Percentiles rank a stretch among this genome's conserved stretches.
Conservation (phyloP, 2,113 vertebrate genomes). For the Fulmarus glacialis region DNA sequence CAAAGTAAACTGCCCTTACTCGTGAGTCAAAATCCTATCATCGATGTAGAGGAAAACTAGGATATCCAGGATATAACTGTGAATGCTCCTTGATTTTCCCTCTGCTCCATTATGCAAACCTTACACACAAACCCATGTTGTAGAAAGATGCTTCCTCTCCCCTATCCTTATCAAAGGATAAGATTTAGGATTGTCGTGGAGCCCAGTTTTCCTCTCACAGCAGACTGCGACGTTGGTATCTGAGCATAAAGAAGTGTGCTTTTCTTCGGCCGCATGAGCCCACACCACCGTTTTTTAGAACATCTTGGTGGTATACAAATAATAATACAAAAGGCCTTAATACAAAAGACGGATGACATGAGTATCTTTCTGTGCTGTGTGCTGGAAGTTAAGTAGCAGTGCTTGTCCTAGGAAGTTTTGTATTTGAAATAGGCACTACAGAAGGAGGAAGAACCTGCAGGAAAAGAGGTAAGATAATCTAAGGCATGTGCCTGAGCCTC, state of each 20-base stretch:
- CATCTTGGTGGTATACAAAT: neutral
- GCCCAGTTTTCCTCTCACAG: neutral
- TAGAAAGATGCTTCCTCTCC: neutral
- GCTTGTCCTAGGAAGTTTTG: neutral
- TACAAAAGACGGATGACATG: rapidly evolving
- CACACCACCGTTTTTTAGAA: neutral
- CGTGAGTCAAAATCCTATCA: neutral
- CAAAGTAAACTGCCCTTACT: neutral
- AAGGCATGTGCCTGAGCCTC: neutral
- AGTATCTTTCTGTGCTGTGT: neutral
- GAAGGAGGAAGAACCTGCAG: neutral
- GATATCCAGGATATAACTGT: neutral
- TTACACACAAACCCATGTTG: neutral
- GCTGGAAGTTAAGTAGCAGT: neutral
- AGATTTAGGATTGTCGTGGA: neutral
- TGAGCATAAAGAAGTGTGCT: neutral
- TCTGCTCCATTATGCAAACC: neutral
- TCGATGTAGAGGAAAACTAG: neutral
- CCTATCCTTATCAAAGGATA: neutral
- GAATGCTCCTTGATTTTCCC: neutral
- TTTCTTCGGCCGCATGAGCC: neutral
- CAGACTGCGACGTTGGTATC: neutral
- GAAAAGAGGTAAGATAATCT: neutral
- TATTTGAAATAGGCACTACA: neutral
- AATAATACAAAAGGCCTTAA: neutral